These are phyloP conservation scores for Casuarius casuarius DNA, from an alignment of 2,113 vertebrate genomes.

Conservation along the genomic window DNA sequence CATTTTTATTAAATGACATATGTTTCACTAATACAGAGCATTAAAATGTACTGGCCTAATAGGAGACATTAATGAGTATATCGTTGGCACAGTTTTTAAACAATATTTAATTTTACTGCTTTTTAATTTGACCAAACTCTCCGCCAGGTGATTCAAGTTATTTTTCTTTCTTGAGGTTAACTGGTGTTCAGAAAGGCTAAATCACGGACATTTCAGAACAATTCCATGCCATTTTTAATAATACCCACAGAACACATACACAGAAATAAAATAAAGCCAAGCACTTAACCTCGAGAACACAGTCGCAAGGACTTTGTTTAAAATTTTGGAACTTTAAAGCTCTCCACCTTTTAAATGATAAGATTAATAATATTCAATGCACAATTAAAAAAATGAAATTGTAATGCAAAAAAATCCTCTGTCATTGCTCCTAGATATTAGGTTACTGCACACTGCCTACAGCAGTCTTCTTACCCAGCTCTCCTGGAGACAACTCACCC, in stretches of 20 bases:
- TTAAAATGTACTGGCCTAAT: conserved; percentile 36
- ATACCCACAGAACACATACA: conserved; percentile 21
- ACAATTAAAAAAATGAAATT: not conserved
- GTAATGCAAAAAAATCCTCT: not conserved
- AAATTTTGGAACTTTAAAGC: not conserved
- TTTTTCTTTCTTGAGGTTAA: conserved; percentile 34
- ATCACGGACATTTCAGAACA: conserved; percentile 9
- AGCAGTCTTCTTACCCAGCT: not conserved
- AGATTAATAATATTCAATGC: not conserved
- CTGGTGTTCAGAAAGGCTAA: not conserved
- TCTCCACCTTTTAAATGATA: not conserved
- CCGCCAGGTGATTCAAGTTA: conserved; percentile 25
- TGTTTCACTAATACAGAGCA: conserved; percentile 16
- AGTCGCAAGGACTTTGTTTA: not conserved
- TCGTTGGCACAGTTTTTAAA: not conserved
- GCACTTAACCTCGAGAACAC: conserved; percentile 32
- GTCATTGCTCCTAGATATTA: not conserved
- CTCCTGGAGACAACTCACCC: not conserved
- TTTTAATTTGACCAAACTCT: conserved; percentile 54
- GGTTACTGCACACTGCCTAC: not conserved
- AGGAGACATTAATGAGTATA: conserved; percentile 54
- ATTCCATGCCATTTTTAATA: conserved; percentile 21
- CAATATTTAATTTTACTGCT: conserved; percentile 49
- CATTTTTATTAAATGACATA: conserved; percentile 67
- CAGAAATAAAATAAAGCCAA: conserved; percentile 41